Base-by-base conservation (phyloP, 2,888 invertebrate genomes). In the Tridacna gigas region DNA sequence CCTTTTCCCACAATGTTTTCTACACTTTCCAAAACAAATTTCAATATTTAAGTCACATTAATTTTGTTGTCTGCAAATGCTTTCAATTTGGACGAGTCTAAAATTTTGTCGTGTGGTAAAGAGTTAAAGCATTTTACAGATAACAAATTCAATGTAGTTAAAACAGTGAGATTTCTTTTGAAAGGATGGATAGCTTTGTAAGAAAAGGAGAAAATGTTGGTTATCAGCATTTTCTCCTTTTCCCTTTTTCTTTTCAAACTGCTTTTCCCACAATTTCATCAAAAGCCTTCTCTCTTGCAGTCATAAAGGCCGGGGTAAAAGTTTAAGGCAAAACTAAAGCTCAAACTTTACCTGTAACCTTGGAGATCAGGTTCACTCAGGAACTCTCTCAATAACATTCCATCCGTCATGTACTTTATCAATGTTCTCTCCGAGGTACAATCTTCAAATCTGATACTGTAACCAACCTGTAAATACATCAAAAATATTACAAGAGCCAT, bases 361-460 rank as follows among this genome's bases (percentile, higher is more conserved):
- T 97, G 97, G 80, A 99, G 96, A 95, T 99, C 99, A 0, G 99
- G 99, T 95, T 99, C 99, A 66, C 98, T 97, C 2, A 99, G 96
- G 95, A 99, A 99, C 95, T 99, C 99, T 92, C 99, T 96, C 89
- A 99, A 97, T 66, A 99, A 95, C 93, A 99, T 99, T 92, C 99
- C 99, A 95, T 99, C 99, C 48, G 99, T 99, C 99, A 99, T 99
- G 94, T 99, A 99, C 95, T 99, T 99, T 74, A 99, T 96, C 26
- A 98, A 96, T 12, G 99, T 99, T 89, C 99, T 96, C 94, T 99
- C 99, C 4, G 99, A 99, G 0, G 99, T 99, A 94, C 99, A 99
- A 94, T 99, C 99, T 95, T 99, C 99, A 96, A 99, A 99, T 91
- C 99, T 96, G 92, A 99, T 99, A 90, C 96, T 96, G 94, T 97